Conservation (phyloP, 2,797 vertebrate species). For the Hemibagrus guttatus region DNA sequence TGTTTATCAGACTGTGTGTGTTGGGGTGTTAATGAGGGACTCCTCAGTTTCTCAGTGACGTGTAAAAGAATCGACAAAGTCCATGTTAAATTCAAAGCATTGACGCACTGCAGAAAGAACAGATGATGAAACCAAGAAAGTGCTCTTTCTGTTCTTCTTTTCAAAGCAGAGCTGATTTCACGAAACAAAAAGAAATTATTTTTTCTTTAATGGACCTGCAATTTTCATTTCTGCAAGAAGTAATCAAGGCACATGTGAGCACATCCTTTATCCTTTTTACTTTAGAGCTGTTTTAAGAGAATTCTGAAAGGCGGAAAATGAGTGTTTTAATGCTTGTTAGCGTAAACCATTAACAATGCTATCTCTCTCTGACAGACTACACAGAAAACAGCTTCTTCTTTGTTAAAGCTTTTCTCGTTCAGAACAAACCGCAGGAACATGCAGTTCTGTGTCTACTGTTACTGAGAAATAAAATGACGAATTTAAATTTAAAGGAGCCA, state of each 20-base stretch:
- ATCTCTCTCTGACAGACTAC: neutral
- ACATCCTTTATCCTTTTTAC: neutral
- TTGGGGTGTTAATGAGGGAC: too few species aligned
- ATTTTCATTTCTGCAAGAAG: neutral
- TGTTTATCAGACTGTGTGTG: too few species aligned
- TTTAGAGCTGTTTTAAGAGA: neutral
- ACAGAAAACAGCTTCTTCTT: neutral
- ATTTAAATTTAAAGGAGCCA: neutral
- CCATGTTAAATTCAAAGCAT: neutral
- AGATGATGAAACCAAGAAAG: neutral
- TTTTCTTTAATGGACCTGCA: neutral
- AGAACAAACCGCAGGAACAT: neutral
- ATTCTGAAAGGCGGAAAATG: neutral
- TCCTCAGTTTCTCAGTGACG: neutral
- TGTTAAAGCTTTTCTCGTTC: neutral
- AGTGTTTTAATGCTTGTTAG: neutral
- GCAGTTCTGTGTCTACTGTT: neutral
- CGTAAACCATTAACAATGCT: neutral
- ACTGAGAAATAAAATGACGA: neutral
- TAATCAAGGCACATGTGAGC: neutral
- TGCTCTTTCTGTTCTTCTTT: neutral
- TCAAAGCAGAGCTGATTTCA: neutral
- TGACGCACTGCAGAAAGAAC: neutral
- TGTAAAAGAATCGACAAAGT: neutral
- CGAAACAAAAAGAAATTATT: neutral